Base-by-base conservation (phyloP, 1,140 invertebrate genomes). In the Drosophila pandora region DNA sequence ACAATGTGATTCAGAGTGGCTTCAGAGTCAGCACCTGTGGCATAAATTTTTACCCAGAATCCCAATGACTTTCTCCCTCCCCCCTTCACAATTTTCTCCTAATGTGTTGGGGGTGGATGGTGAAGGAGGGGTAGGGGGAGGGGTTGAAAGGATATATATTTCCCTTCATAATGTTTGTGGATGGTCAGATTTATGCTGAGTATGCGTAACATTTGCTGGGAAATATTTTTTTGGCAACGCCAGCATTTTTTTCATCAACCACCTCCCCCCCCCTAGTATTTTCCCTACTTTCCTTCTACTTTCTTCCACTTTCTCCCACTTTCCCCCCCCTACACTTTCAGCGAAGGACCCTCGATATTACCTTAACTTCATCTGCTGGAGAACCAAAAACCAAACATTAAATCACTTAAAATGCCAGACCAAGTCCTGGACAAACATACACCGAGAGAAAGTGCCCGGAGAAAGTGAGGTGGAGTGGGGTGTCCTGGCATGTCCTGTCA, bases 371-470 rank as follows among this genome's bases (percentile, higher is more conserved):
- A 67, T 62, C 79, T 73, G 64, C 73, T 67, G 54, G 52, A 62
- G 67, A 2, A 43, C n/a, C 41, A 43, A 87, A 84, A 85, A 82
- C 77, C 82, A 84, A 84, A 84, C 81, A 87, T 84, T 84, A 87
- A 84, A 84, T 84, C 81, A 84, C 81, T 84, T 84, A 80, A 84
- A 84, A 84, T 85, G 82, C 80, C 80, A 85, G 81, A 72, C 72
- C 60, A 70, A 87, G 78, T 57, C 82, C 64, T 81, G 81, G 81
- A 78, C 81, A 85, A 87, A 85, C 82, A 85, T 63, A 28, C 68
- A 72, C 68, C 12, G 43, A 17, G 39, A 61, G 55, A 47, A 53
- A 63, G 34, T n/a, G 5, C 17, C 2, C 57, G 8, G 9, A 57
- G 13, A 2, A 21, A 0, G 7, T 2, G 1, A 9, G 1, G 22